Conservation (phyloP, 2,888 invertebrate genomes). For the Macrosiphum euphorbiae region DNA sequence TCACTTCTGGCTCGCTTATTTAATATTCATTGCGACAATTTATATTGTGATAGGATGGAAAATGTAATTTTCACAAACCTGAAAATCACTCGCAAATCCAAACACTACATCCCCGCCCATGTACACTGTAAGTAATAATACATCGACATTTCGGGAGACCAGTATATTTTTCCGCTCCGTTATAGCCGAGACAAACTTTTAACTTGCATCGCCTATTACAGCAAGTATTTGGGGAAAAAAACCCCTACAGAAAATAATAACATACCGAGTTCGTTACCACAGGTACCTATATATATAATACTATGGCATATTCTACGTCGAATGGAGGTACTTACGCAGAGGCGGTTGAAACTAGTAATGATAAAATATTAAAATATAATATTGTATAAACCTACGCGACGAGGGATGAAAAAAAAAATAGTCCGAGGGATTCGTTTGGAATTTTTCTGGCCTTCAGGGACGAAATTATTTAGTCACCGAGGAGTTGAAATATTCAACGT, state of each 20-base stretch:
- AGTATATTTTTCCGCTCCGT: not conserved
- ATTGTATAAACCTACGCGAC: not conserved
- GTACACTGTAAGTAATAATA: not conserved
- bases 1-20: not conserved
- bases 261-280: not conserved
- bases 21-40: not conserved
- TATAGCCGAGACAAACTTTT: not conserved
- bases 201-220: not conserved
- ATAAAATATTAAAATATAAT: not conserved
- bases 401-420: not conserved
- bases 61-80: not conserved
- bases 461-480: not conserved
- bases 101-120: not conserved
- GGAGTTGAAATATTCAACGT: slow-evolving; percentile 2
- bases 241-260: not conserved
- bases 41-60: not conserved
- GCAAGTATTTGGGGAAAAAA: not conserved
- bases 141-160: not conserved
- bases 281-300: not conserved
- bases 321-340: not conserved
- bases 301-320: not conserved
- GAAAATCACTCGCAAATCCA: not conserved
- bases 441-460: not conserved
- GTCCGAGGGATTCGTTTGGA: not conserved
- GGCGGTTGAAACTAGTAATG: not conserved